Conservation (phyloP, 2,797 vertebrate genomes). For the Siniperca undulata region DNA sequence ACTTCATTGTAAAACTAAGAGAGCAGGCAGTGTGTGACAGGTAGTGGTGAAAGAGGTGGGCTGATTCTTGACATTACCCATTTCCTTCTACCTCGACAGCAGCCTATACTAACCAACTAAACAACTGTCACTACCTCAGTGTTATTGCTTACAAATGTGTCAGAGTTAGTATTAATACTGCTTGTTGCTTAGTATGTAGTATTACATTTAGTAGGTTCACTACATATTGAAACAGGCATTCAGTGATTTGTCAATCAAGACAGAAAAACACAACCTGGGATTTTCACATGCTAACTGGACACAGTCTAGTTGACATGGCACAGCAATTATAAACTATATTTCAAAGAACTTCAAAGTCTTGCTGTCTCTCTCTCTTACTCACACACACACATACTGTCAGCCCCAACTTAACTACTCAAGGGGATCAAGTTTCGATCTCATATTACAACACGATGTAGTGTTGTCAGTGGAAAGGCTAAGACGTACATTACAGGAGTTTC, state of each 20-base stretch:
- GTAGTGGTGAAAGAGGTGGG: constrained; percentile 58
- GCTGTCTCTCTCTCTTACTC: constrained; percentile 2
- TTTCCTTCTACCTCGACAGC: constrained; percentile 60
- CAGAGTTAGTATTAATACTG: constrained; percentile 28
- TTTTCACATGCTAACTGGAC: constrained; percentile 8
- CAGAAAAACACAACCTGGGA: not conserved
- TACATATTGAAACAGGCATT: constrained; percentile 25
- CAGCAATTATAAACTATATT: constrained; percentile 29
- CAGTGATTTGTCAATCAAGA: not conserved
- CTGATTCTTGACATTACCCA: constrained; percentile 61
- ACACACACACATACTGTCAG: constrained; percentile 13
- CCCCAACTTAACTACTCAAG: constrained; percentile 48
- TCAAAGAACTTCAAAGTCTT: constrained; percentile 19
- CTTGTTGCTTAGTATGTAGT: constrained; percentile 13
- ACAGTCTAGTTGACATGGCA: constrained; percentile 9
- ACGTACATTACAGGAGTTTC: constrained; percentile 60
- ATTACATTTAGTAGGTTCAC: constrained; percentile 9
- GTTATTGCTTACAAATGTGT: constrained; percentile 46
- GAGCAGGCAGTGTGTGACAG: constrained; percentile 73
- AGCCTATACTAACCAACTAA: constrained; percentile 37
- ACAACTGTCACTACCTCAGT: constrained; percentile 52
- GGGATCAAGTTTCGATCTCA: constrained; percentile 66
- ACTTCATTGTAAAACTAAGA: constrained; percentile 54
- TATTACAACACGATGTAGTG: constrained; percentile 51
- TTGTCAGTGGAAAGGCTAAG: constrained; percentile 69